Evolutionary conservation across 2,888 invertebrate genomes (phyloP).

Genomic region (Ochropleura plecta): DNA sequence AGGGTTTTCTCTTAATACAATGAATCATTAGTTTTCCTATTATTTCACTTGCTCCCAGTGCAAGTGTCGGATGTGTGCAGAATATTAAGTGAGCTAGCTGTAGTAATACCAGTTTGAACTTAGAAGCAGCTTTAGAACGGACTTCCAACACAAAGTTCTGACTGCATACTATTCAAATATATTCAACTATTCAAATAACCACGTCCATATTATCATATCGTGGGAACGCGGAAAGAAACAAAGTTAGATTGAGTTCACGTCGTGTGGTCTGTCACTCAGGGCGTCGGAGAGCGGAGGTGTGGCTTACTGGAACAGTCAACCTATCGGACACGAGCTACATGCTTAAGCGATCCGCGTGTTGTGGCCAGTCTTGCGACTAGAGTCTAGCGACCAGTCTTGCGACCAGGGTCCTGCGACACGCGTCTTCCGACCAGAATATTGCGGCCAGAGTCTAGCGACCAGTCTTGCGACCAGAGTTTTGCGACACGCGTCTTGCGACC

Average conservation of each 20-base stretch:
- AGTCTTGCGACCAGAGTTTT: neutral
- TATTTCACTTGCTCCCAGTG: neutral
- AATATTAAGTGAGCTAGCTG: neutral
- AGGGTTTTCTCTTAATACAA: neutral
- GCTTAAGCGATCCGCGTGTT: neutral
- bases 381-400: neutral
- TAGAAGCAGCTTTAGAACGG: neutral
- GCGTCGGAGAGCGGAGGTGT: neutral
- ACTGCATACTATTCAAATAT: constrained; percentile 34
- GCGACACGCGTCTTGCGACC: neutral
- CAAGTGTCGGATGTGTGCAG: neutral
- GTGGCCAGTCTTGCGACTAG: neutral
- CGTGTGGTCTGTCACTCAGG: constrained; percentile 73
- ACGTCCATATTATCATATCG: constrained; percentile 61
- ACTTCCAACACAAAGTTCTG: constrained; percentile 17
- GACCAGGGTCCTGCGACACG: neutral
- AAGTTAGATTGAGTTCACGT: constrained; percentile 81
- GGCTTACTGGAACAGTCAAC: neutral
- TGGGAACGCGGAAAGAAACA: constrained; percentile 63
- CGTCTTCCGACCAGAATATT: neutral
- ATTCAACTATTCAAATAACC: constrained; percentile 25
- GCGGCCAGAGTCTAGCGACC: neutral
- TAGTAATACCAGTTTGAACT: neutral
- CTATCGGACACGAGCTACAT: neutral
- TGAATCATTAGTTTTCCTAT: neutral